Evolutionary conservation across 37 sponge, comb jelly and placozoan species (phyloP).

Genomic region (Chondrilla cf. caribensis): DNA sequence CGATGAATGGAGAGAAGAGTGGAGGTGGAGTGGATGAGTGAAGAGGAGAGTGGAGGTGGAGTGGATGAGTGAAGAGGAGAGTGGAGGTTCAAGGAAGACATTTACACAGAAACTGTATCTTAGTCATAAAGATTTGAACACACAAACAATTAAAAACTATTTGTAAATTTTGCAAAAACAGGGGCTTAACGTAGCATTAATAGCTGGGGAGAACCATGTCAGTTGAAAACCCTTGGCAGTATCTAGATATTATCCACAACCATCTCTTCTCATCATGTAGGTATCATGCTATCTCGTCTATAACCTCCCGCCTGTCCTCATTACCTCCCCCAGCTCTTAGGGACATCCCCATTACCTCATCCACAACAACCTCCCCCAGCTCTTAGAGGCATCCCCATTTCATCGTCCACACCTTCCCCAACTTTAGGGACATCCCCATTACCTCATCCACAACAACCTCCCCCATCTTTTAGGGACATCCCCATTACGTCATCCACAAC

Average conservation of each 20-base stretch:
- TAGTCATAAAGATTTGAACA: too few relatives aligned
- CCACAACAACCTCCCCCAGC: slow-evolving; percentile 68
- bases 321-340: too few relatives aligned
- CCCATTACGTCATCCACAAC: slow-evolving; percentile 63
- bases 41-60: not conserved
- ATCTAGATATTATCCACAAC: too few relatives aligned
- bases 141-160: too few relatives aligned
- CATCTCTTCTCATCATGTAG: too few relatives aligned
- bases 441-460: slow-evolving; percentile 55
- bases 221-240: too few relatives aligned
- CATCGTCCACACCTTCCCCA: slow-evolving; percentile 78
- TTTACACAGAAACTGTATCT: too few relatives aligned
- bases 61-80: not conserved
- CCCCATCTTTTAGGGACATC: slow-evolving; percentile 7
- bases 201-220: too few relatives aligned
- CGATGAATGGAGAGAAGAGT: not conserved
- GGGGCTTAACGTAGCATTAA: too few relatives aligned
- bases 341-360: slow-evolving; percentile 46
- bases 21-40: not conserved
- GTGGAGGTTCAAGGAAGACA: not conserved
- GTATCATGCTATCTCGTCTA: too few relatives aligned
- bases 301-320: too few relatives aligned
- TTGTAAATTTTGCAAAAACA: too few relatives aligned
- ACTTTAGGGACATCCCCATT: slow-evolving; percentile 59
- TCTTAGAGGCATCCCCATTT: slow-evolving; percentile 36